Evolutionary conservation across 2,797 vertebrate genomes (phyloP).

Genomic region (Chanos chanos): DNA sequence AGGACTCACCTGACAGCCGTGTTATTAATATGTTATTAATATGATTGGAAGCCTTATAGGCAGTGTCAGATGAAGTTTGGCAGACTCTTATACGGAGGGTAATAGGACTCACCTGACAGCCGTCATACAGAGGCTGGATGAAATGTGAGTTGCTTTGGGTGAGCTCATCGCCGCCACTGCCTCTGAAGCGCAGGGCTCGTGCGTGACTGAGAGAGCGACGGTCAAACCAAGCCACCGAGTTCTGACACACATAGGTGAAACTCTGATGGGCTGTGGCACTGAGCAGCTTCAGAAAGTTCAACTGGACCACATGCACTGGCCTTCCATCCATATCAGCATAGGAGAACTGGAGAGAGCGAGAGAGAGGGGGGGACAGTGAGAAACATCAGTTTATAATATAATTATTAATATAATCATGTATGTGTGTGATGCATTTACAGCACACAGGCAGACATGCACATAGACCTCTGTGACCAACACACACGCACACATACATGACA

Average conservation of each 20-base stretch:
- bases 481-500: too few relatives aligned
- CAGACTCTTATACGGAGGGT: too few relatives aligned
- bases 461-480: too few relatives aligned
- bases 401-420: too few relatives aligned
- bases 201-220: conserved; percentile 72
- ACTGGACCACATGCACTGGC: conserved; percentile 87
- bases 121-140: conserved; percentile 79
- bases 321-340: conserved; percentile 83
- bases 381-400: too few relatives aligned
- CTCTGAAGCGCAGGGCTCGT: conserved; percentile 88
- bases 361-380: not conserved
- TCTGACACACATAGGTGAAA: conserved; percentile 92
- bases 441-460: not conserved
- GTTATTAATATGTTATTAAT: not conserved
- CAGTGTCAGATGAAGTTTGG: too few relatives aligned
- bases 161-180: conserved; percentile 88
- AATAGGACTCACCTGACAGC: conserved; percentile 70
- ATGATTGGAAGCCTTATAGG: too few relatives aligned
- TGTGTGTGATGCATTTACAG: not conserved
- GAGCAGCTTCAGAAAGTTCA: conserved; percentile 91
- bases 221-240: conserved; percentile 90
- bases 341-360: conserved; percentile 72
- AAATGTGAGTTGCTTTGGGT: conserved; percentile 86
- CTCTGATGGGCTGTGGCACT: conserved; percentile 88
- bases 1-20: too few relatives aligned